phyloP scores from a whole-genome alignment of 2,113 vertebrate species.

The Rhinolophus sinicus region DNA sequence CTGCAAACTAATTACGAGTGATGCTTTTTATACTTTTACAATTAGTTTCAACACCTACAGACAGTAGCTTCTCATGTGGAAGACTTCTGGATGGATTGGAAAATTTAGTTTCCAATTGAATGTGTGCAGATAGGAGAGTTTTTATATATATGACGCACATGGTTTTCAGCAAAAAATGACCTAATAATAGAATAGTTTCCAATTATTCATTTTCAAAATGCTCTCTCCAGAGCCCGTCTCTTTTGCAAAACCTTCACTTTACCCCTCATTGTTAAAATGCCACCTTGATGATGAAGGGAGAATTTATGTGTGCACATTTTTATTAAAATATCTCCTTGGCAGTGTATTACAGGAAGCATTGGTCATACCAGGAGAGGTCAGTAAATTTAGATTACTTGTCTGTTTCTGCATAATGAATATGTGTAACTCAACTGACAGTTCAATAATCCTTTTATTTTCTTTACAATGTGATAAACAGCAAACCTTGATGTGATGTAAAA shows the following conservation, averaged over 20 bases:
- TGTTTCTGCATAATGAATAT: not conserved
- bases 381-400: not conserved
- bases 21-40: constrained; percentile 4
- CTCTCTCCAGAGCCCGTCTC: not conserved
- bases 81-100: constrained; percentile 2
- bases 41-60: constrained; percentile 33
- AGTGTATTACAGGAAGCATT: not conserved
- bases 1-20: not conserved
- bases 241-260: not conserved
- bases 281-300: not conserved
- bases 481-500: not conserved
- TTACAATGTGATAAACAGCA: not conserved
- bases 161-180: constrained; percentile 32
- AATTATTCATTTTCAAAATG: constrained; percentile 38
- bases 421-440: not conserved
- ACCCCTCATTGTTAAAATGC: not conserved
- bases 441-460: not conserved
- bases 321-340: not conserved
- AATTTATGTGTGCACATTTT: not conserved
- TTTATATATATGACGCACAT: not conserved
- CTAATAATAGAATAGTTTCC: not conserved
- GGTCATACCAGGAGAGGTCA: not conserved
- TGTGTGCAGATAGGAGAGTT: not conserved
- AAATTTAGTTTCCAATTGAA: constrained; percentile 46
- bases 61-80: not conserved